phyloP scores from a whole-genome alignment of 2,797 vertebrate genomes.

The Acanthurus lineatus region DNA sequence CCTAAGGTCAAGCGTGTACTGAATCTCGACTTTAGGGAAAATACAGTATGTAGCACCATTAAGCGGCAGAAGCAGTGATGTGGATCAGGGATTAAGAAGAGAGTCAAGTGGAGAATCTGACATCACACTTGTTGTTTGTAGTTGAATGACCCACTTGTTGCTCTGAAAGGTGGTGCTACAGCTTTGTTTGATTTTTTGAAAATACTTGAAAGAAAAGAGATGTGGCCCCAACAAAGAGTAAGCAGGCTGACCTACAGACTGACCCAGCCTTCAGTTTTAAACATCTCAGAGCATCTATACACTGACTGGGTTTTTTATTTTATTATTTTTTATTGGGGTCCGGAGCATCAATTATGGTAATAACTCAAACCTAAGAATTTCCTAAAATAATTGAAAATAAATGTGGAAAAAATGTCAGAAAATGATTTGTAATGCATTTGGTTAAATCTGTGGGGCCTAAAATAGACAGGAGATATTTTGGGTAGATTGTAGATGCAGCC shows the following conservation, averaged over 20 bases:
- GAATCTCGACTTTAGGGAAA: conserved; percentile 38
- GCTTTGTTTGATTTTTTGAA: conserved; percentile 30
- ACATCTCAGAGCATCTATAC: conserved; percentile 13
- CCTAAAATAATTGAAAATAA: neutral
- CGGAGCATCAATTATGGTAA: neutral
- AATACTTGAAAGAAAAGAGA: neutral
- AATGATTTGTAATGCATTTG: conserved; percentile 30
- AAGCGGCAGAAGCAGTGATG: conserved; percentile 19
- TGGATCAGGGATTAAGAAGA: conserved; percentile 31
- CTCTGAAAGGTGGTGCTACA: conserved; percentile 25
- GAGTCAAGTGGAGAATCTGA: conserved; percentile 14
- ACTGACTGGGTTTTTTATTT: conserved; percentile 16
- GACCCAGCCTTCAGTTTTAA: neutral
- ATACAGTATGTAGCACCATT: conserved; percentile 22
- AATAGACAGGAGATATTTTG: conserved; percentile 45
- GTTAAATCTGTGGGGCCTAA: conserved; percentile 35
- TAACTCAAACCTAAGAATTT: neutral
- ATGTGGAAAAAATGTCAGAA: neutral
- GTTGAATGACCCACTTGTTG: conserved; percentile 14
- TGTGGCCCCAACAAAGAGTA: conserved; percentile 32
- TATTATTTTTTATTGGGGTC: conserved; percentile 13
- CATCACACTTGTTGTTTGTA: conserved; percentile 15
- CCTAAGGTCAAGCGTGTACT: conserved; percentile 53
- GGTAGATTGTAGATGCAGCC: conserved; percentile 45
- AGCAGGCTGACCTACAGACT: neutral